Conservation (phyloP, 2,888 invertebrate genomes). For the Dusona sp. region DNA sequence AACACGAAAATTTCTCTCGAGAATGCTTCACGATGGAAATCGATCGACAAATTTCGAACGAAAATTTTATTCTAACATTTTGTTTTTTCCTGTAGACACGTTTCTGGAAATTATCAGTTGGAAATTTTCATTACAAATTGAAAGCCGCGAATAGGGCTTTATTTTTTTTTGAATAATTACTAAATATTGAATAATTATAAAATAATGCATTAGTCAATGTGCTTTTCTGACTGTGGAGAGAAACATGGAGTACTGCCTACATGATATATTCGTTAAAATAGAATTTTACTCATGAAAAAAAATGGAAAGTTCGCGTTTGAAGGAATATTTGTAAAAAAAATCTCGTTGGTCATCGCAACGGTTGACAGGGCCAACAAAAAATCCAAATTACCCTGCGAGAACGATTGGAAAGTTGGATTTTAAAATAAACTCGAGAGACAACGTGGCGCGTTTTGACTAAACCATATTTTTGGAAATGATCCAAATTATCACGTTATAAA, state of each 20-base stretch:
- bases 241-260: too few relatives aligned
- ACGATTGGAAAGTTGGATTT: constrained; percentile 1
- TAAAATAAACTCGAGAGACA: constrained; percentile 38
- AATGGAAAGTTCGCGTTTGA: neutral
- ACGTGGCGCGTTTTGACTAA: neutral
- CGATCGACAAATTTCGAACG: neutral
- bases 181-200: neutral
- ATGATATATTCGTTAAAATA: too few relatives aligned
- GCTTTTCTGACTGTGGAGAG: too few relatives aligned
- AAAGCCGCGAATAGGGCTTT: neutral
- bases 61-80: neutral
- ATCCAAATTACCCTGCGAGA: neutral
- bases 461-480: constrained; percentile 25
- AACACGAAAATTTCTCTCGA: constrained; percentile 12
- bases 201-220: neutral
- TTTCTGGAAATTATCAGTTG: neutral
- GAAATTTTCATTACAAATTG: neutral
- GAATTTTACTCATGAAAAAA: neutral
- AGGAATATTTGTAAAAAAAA: neutral
- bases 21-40: neutral
- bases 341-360: neutral
- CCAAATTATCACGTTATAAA: constrained; percentile 26
- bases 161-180: neutral
- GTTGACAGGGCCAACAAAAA: neutral
- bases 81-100: neutral